Conservation (phyloP, 2,797 vertebrate genomes). For the Pelobates cultripes region DNA sequence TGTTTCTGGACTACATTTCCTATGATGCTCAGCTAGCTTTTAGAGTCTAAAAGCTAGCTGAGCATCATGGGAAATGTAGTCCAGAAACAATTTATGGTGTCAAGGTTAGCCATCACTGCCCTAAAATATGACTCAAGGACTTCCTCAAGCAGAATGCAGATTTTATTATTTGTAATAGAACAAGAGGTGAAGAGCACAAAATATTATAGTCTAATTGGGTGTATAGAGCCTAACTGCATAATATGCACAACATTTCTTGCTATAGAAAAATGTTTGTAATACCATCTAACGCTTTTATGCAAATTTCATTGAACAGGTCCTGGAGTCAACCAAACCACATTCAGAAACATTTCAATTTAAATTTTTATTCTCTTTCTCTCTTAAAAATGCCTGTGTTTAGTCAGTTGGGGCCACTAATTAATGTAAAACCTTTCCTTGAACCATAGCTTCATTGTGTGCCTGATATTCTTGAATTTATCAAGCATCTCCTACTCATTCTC, state of each 20-base stretch:
- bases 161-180: background rate
- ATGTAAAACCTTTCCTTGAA: constrained; percentile 53
- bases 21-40: no score
- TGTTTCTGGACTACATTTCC: no score
- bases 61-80: no score
- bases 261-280: background rate
- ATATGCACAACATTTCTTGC: background rate
- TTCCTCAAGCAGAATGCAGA: background rate
- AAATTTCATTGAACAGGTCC: constrained; percentile 40
- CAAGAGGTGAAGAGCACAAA: background rate
- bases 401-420: constrained; percentile 50
- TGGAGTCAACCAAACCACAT: constrained; percentile 29
- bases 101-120: no score
- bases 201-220: background rate
- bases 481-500: constrained; percentile 51
- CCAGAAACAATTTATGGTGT: no score
- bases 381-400: constrained; percentile 35
- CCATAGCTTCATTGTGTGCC: constrained; percentile 41
- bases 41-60: no score
- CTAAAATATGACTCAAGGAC: background rate
- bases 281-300: constrained; percentile 34
- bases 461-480: constrained; percentile 50
- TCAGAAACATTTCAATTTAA: constrained; percentile 44
- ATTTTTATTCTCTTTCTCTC: constrained; percentile 30
- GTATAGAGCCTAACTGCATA: background rate